These are phyloP conservation scores for Eublepharis macularius DNA, from an alignment of 2,113 vertebrate species.

Conservation along the genomic window DNA sequence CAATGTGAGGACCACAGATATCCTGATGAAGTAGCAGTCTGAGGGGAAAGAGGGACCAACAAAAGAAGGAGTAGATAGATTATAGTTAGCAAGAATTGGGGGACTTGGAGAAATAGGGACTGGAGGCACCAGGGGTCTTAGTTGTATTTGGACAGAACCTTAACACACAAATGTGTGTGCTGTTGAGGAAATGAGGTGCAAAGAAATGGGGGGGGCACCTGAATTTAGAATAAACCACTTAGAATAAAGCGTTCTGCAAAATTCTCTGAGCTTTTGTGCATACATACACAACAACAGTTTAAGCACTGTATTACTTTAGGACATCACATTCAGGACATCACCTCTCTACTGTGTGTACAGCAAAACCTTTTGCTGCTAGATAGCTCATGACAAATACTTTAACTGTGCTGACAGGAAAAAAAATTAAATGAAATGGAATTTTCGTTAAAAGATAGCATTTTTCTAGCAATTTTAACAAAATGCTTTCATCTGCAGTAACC, in stretches of 20 bases:
- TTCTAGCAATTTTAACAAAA: slow-evolving; percentile 47
- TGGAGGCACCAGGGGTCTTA: not conserved
- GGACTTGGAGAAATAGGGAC: not conserved
- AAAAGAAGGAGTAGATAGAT: not conserved
- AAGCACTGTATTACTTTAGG: not conserved
- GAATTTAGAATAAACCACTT: not conserved
- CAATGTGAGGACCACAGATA: not conserved
- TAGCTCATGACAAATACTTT: not conserved
- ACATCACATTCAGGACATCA: not conserved
- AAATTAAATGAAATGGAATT: slow-evolving; percentile 38
- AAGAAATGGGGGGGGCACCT: too few species aligned
- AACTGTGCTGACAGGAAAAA: not conserved
- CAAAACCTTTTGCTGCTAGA: not conserved
- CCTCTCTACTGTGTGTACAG: not conserved
- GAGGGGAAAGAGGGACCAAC: not conserved
- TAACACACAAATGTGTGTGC: not conserved
- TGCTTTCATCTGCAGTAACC: slow-evolving; percentile 56
- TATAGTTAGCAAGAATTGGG: not conserved
- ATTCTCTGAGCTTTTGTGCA: not conserved
- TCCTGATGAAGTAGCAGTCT: not conserved
- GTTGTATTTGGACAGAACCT: not conserved
- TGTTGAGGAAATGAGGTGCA: not conserved
- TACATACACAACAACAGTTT: not conserved
- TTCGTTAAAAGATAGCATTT: slow-evolving; percentile 45
- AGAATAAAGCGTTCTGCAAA: not conserved